These are phyloP conservation scores for Austrofundulus limnaeus DNA, from an alignment of 2,113 vertebrate genomes.

Conservation along the genomic window DNA sequence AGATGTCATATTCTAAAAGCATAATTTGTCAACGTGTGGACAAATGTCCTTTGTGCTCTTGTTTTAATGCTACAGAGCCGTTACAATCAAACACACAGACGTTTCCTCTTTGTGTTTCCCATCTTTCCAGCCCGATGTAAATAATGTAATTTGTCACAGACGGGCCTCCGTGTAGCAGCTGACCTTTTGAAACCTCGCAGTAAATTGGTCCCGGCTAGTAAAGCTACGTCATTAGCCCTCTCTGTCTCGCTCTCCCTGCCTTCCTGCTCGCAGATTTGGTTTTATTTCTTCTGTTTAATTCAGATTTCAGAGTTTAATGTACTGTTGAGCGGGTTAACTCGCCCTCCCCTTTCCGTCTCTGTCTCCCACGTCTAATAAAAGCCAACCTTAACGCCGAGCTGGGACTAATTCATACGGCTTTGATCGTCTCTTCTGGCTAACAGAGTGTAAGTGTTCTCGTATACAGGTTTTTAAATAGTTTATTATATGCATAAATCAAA, in stretches of 20 bases:
- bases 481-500: too few relatives aligned
- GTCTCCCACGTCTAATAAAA: slow-evolving; percentile 7
- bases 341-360: slow-evolving; percentile 1
- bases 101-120: slow-evolving; percentile 23
- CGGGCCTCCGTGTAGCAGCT: slow-evolving; percentile 64
- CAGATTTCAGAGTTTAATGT: slow-evolving; percentile 57
- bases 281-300: slow-evolving; percentile 65
- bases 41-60: slow-evolving; percentile 55
- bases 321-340: slow-evolving; percentile 37
- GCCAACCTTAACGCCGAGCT: not conserved
- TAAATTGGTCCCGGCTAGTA: slow-evolving; percentile 66
- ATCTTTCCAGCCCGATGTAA: slow-evolving; percentile 54
- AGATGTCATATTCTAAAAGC: slow-evolving; percentile 35
- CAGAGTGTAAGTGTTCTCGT: not conserved
- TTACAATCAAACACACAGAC: slow-evolving; percentile 49
- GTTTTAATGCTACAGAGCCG: slow-evolving; percentile 52
- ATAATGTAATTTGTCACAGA: slow-evolving; percentile 76
- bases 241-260: slow-evolving; percentile 24
- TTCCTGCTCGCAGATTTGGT: slow-evolving; percentile 38
- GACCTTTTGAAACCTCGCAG: slow-evolving; percentile 71
- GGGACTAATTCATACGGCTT: not conserved
- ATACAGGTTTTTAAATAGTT: not conserved
- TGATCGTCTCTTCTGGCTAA: slow-evolving; percentile 2
- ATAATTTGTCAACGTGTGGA: slow-evolving; percentile 40
- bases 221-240: slow-evolving; percentile 64